These are phyloP conservation scores for Hoplostethus atlanticus DNA, from an alignment of 2,797 vertebrate genomes.

Conservation along the genomic window DNA sequence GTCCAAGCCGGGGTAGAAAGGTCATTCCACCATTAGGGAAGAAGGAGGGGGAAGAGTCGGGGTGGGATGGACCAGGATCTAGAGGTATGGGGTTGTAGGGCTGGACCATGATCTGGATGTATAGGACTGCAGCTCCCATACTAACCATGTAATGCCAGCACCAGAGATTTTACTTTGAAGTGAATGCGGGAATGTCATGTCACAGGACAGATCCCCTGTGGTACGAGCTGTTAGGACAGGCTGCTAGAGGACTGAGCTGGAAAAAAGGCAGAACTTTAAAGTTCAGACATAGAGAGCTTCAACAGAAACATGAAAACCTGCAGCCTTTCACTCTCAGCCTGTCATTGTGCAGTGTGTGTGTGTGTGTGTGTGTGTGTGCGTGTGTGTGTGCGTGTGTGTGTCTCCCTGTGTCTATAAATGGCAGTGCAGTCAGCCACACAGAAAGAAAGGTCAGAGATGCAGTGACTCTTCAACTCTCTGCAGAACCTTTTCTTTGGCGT, in stretches of 20 bases:
- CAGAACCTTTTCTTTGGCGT: slow-evolving; percentile 67
- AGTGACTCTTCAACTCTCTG: slow-evolving; percentile 62
- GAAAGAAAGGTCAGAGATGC: slow-evolving; percentile 72
- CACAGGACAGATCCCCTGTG: slow-evolving; percentile 3
- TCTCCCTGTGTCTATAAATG: slow-evolving; percentile 54
- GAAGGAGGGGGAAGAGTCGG: slow-evolving; percentile 3
- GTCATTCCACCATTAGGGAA: slow-evolving; percentile 13
- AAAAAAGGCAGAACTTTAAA: slow-evolving; percentile 33
- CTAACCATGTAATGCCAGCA: slow-evolving; percentile 29
- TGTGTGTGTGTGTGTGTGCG: neutral
- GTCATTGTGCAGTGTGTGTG: slow-evolving; percentile 39
- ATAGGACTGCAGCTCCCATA: neutral
- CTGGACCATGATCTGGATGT: neutral
- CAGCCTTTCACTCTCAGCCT: slow-evolving; percentile 34
- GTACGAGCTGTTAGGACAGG: neutral
- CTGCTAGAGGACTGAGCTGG: neutral
- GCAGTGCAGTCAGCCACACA: slow-evolving; percentile 45
- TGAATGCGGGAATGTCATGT: too few relatives aligned
- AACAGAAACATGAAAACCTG: slow-evolving; percentile 44
- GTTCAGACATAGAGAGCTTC: slow-evolving; percentile 9
- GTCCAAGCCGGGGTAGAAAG: slow-evolving; percentile 20
- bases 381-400: neutral
- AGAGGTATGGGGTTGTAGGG: too few relatives aligned
- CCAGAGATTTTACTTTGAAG: slow-evolving; percentile 24
- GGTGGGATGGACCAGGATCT: neutral